phyloP scores from a whole-genome alignment of 2,113 vertebrate species.

The Oreotragus oreotragus region DNA sequence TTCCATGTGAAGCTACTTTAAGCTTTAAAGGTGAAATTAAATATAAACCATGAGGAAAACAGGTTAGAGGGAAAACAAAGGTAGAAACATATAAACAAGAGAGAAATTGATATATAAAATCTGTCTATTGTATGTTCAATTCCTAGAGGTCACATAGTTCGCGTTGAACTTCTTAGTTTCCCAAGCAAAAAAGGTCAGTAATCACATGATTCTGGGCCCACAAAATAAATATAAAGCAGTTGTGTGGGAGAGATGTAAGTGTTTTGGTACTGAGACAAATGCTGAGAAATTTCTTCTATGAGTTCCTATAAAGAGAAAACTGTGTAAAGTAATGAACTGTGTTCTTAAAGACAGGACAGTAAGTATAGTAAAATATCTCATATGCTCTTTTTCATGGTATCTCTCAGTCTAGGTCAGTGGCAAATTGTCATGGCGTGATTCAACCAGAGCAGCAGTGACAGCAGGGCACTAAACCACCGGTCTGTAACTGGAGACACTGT shows the following conservation, averaged over 20 bases:
- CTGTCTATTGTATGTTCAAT: background rate
- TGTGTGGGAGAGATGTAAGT: background rate
- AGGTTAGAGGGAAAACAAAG: background rate
- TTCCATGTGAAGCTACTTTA: background rate
- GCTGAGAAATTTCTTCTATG: background rate
- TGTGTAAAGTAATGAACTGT: background rate
- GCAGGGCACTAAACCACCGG: no score
- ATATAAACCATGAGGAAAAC: background rate
- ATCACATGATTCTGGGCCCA: background rate
- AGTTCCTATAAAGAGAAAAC: background rate
- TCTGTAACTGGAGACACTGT: background rate
- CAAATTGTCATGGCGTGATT: background rate
- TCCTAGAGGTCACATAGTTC: background rate
- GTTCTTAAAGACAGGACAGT: background rate
- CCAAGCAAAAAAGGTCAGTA: background rate
- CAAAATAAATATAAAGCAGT: conserved; percentile 1
- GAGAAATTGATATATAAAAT: background rate
- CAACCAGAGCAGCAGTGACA: background rate
- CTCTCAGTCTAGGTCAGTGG: background rate
- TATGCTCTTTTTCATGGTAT: background rate
- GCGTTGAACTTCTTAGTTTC: background rate
- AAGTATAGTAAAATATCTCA: background rate
- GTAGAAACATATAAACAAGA: background rate
- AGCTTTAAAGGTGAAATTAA: conserved; percentile 31
- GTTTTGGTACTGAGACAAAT: background rate